These are phyloP conservation scores for Gila orcuttii DNA, from an alignment of 2,113 vertebrate species.

Conservation along the genomic window DNA sequence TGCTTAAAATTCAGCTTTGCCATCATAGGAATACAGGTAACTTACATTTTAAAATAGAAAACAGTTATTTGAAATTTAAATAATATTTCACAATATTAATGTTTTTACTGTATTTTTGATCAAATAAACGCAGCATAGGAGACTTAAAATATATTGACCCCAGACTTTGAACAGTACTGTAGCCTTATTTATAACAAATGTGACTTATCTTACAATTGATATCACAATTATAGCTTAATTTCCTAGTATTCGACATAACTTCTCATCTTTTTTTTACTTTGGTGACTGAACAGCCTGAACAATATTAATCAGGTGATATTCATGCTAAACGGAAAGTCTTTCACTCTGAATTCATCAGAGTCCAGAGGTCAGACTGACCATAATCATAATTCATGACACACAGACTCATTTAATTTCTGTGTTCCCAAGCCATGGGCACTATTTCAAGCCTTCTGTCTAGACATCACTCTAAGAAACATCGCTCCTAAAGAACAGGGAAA, in stretches of 20 bases:
- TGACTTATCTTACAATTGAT: background rate
- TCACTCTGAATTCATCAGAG: background rate
- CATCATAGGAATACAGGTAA: background rate
- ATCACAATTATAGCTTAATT: background rate
- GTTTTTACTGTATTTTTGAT: too few species aligned
- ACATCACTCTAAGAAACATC: slow-evolving; percentile 7
- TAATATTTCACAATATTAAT: too few species aligned
- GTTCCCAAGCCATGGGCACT: too few species aligned
- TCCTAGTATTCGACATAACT: background rate
- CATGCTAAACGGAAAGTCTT: background rate
- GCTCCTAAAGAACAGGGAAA: background rate
- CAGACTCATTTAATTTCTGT: too few species aligned
- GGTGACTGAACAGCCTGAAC: background rate
- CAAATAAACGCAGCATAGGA: too few species aligned
- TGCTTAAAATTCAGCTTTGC: background rate
- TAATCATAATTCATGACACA: too few species aligned
- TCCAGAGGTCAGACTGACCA: too few species aligned
- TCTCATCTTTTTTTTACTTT: background rate
- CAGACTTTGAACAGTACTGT: too few species aligned
- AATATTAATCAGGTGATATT: background rate
- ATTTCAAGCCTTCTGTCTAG: slow-evolving; percentile 21
- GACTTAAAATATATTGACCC: too few species aligned
- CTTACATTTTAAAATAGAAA: background rate
- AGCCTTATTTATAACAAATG: background rate
- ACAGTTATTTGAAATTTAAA: too few species aligned